Conservation (phyloP, 2,797 vertebrate species). For the Adrianichthys oophorus region DNA sequence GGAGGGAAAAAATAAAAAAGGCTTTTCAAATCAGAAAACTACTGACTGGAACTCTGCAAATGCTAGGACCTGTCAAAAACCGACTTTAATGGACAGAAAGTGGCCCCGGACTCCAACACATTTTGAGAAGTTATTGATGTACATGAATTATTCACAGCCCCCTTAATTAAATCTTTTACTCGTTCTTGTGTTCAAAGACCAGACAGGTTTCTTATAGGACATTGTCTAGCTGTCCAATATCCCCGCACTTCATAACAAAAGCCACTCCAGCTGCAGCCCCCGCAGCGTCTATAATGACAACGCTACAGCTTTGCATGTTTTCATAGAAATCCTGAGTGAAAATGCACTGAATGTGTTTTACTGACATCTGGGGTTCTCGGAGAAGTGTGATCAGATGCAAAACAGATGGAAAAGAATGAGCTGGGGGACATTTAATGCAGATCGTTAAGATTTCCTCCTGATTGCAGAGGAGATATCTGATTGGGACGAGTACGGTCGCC, state of each 20-base stretch:
- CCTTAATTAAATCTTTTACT: constrained; percentile 46
- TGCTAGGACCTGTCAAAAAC: constrained; percentile 32
- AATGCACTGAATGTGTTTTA: constrained; percentile 33
- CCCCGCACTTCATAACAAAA: constrained; percentile 14
- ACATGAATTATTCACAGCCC: constrained; percentile 62
- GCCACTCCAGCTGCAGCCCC: not conserved
- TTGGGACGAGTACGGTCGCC: constrained; percentile 32
- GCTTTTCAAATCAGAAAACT: constrained; percentile 14
- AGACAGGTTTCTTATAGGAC: constrained; percentile 27
- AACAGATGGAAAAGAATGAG: constrained; percentile 21
- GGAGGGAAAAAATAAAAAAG: not conserved
- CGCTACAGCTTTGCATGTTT: constrained; percentile 9
- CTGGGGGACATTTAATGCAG: constrained; percentile 45
- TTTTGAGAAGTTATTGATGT: constrained; percentile 44
- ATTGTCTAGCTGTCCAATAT: constrained; percentile 33
- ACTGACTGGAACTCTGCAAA: not conserved
- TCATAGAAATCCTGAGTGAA: not conserved
- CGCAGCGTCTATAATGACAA: constrained; percentile 3
- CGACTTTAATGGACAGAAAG: constrained; percentile 25
- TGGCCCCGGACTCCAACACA: constrained; percentile 40
- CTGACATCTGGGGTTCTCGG: constrained; percentile 13
- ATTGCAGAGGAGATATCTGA: constrained; percentile 54
- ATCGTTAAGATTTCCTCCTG: constrained; percentile 58
- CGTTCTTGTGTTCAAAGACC: constrained; percentile 26
- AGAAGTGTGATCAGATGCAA: constrained; percentile 26